These are phyloP conservation scores for Tamandua tetradactyla DNA, from an alignment of 2,797 vertebrate species.

Conservation along the genomic window DNA sequence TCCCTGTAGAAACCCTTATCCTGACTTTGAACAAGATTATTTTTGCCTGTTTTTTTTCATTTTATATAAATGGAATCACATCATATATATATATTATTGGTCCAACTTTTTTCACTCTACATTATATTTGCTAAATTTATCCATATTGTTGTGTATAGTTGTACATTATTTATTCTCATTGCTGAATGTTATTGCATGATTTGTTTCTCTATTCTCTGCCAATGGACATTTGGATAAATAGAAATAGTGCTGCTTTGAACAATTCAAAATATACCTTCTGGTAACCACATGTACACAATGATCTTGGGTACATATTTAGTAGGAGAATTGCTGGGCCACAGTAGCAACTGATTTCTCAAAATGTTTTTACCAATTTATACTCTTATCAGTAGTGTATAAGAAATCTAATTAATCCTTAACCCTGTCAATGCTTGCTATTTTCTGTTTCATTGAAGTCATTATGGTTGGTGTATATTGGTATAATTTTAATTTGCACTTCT, in stretches of 20 bases:
- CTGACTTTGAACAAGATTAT: neutral
- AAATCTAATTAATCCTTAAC: neutral
- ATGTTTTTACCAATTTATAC: neutral
- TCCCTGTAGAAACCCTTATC: neutral
- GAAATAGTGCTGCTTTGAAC: neutral
- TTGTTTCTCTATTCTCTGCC: neutral
- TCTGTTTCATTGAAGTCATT: neutral
- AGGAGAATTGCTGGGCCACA: neutral
- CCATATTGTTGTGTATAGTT: neutral
- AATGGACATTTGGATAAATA: neutral
- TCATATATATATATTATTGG: neutral
- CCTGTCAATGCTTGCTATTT: neutral
- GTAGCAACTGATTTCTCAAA: neutral
- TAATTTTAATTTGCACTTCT: neutral
- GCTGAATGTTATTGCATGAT: neutral
- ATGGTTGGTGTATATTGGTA: neutral
- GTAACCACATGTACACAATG: neutral
- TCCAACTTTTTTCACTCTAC: neutral
- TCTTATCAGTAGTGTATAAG: neutral
- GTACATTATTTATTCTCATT: neutral
- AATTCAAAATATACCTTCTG: neutral
- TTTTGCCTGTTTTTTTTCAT: neutral
- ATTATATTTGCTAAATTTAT: neutral
- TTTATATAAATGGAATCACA: neutral
- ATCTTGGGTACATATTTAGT: neutral